Evolutionary conservation across 2,113 vertebrate species (phyloP), one percentile per base, ranked within the genome.

Genomic region (Nerophis ophidion): DNA sequence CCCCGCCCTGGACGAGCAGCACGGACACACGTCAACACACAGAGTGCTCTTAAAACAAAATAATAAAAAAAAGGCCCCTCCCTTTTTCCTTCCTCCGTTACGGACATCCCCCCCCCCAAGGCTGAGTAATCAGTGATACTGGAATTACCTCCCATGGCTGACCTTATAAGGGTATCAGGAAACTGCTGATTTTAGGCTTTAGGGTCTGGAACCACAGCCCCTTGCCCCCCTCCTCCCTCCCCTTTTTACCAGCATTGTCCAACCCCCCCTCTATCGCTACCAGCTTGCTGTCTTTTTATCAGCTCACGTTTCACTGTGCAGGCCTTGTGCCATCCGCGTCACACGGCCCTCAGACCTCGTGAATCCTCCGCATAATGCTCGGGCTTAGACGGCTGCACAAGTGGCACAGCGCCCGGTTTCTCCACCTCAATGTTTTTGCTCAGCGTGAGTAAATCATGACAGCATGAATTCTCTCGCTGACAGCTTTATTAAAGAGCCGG

Each of bases 221-320:
- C 44, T 57, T 13, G 48, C 60, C 60, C 55, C 53, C 49, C 15
- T 7, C 17, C 53, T 34, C 42, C 44, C 44, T 16, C 60, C 55
- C 63, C 55, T 58, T 58, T 68, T 64, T 58, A 61, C 60, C 60
- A 47, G 42, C 40, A 65, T 50, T 52, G 26, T 63, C 42, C 15
- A 45, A 38, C 34, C 19, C 35, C 53, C 56, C 63, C 68, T 47
- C 48, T 60, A 53, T 74, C 65, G 54, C 48, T 33, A 51, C 64
- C 62, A 70, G 70, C 81, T 66, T 87, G 73, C 78, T 77, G 76
- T 79, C 78, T 60, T 79, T 80, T 81, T 80, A 80, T 79, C 68
- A 65, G 76, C 81, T 85, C 68, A 71, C 66, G 60, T 86, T 76
- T 79, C 77, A 79, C 64, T 55, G 71, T 53, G 55, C 66, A 65